Conservation (phyloP, 37 sponge, comb jelly and placozoan genomes). For the Eunapius fragilis region DNA sequence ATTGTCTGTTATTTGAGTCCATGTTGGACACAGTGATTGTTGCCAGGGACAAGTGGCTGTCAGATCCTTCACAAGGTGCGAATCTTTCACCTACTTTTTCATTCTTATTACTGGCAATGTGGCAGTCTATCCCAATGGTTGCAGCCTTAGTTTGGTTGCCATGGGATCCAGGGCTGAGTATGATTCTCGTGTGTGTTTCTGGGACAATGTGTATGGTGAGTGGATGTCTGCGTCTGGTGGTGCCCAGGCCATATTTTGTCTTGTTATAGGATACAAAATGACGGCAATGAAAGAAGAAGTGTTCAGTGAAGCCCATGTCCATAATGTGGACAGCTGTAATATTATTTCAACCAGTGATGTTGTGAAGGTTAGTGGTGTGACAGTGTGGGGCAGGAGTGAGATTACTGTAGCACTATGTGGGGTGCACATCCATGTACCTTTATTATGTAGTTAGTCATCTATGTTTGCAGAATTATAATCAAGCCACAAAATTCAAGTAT, state of each 20-base stretch:
- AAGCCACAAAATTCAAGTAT: too few species aligned
- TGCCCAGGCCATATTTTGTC: not conserved
- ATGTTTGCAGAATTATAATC: too few species aligned
- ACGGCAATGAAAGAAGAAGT: slow-evolving; percentile 61
- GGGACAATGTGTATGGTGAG: slow-evolving; percentile 84
- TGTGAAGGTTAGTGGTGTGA: slow-evolving; percentile 66
- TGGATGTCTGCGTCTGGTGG: not conserved
- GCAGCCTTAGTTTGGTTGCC: slow-evolving; percentile 71
- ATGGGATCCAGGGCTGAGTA: slow-evolving; percentile 39
- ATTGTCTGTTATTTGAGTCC: slow-evolving; percentile 85
- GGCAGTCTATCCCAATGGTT: slow-evolving; percentile 74
- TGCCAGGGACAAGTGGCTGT: slow-evolving; percentile 82
- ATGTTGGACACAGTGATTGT: slow-evolving; percentile 84
- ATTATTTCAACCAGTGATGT: slow-evolving; percentile 57
- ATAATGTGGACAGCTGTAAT: slow-evolving; percentile 18
- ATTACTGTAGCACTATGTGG: too few species aligned
- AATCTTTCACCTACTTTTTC: not conserved
- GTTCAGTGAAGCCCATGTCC: slow-evolving; percentile 56
- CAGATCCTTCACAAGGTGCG: slow-evolving; percentile 48
- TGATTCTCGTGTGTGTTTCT: slow-evolving; percentile 47
- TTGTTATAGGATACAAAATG: slow-evolving; percentile 82
- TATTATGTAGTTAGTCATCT: too few species aligned
- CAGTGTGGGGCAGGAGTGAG: too few species aligned
- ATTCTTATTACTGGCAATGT: not conserved
- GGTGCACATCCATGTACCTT: too few species aligned